These are phyloP conservation scores for Amitus sp. DNA, from an alignment of 2,888 invertebrate species.

Conservation along the genomic window DNA sequence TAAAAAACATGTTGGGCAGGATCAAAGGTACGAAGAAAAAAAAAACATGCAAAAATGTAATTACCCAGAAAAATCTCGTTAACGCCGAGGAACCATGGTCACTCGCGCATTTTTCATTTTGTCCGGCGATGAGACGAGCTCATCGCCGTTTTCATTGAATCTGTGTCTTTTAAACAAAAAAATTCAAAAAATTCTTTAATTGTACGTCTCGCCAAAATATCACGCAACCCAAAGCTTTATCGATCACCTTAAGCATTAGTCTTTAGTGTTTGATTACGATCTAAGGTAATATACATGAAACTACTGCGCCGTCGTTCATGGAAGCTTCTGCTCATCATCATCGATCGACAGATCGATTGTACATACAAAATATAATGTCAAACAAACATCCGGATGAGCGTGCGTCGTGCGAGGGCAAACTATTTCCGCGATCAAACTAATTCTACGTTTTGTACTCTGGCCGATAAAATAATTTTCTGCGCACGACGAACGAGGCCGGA, in stretches of 20 bases:
- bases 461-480: slow-evolving; percentile 59
- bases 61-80: slow-evolving; percentile 37
- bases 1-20: slow-evolving; percentile 11
- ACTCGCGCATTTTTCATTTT: slow-evolving; percentile 50
- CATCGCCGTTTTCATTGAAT: slow-evolving; percentile 29
- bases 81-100: slow-evolving; percentile 40
- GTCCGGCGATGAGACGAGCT: slow-evolving; percentile 43
- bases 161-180: slow-evolving; percentile 22
- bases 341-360: slow-evolving; percentile 59
- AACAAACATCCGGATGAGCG: slow-evolving; percentile 36
- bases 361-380: slow-evolving; percentile 62
- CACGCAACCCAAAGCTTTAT: slow-evolving; percentile 51
- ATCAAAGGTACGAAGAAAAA: slow-evolving; percentile 15
- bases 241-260: slow-evolving; percentile 63
- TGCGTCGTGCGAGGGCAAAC: slow-evolving; percentile 46
- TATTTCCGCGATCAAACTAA: slow-evolving; percentile 59
- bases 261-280: slow-evolving; percentile 64
- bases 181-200: slow-evolving; percentile 26
- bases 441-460: slow-evolving; percentile 62
- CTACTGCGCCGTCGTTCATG: slow-evolving; percentile 22
- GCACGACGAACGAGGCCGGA: slow-evolving; percentile 38
- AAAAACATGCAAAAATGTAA: slow-evolving; percentile 21
- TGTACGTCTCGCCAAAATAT: slow-evolving; percentile 46
- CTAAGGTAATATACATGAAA: slow-evolving; percentile 62
- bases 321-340: slow-evolving; percentile 47